Conservation (phyloP, 1,140 invertebrate genomes). For the Lerema accius region DNA sequence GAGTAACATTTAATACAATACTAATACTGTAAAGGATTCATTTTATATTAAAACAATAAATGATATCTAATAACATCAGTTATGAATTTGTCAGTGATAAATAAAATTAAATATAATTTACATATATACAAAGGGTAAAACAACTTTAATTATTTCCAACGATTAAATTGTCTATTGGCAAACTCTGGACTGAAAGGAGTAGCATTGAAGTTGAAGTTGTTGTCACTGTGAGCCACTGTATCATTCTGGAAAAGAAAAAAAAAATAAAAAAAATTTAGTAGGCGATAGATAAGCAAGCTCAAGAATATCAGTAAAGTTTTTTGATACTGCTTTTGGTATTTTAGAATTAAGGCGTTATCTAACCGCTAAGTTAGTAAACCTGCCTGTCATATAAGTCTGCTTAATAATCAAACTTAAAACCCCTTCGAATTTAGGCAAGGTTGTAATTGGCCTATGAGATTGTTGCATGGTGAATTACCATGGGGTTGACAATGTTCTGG, state of each 20-base stretch:
- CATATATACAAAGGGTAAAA: too few species aligned
- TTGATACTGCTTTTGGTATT: too few species aligned
- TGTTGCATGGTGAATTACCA: slow-evolving; percentile 14
- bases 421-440: background rate
- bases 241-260: slow-evolving; percentile 34
- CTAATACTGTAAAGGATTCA: too few species aligned
- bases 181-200: slow-evolving; percentile 62
- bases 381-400: too few species aligned
- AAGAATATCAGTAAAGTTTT: background rate
- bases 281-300: background rate
- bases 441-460: background rate
- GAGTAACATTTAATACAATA: too few species aligned
- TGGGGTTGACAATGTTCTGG: slow-evolving; percentile 20
- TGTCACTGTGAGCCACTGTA: slow-evolving; percentile 49
- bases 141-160: slow-evolving; percentile 21
- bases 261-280: slow-evolving; percentile 20
- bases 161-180: slow-evolving; percentile 42
- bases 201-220: slow-evolving; percentile 64
- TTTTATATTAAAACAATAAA: too few species aligned
- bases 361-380: too few species aligned
- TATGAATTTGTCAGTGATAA: too few species aligned
- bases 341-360: too few species aligned
- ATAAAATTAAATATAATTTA: too few species aligned
- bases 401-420: slow-evolving; percentile 6
- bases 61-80: too few species aligned